phyloP scores from a whole-genome alignment of 2,113 vertebrate species.

The Saccopteryx bilineata region DNA sequence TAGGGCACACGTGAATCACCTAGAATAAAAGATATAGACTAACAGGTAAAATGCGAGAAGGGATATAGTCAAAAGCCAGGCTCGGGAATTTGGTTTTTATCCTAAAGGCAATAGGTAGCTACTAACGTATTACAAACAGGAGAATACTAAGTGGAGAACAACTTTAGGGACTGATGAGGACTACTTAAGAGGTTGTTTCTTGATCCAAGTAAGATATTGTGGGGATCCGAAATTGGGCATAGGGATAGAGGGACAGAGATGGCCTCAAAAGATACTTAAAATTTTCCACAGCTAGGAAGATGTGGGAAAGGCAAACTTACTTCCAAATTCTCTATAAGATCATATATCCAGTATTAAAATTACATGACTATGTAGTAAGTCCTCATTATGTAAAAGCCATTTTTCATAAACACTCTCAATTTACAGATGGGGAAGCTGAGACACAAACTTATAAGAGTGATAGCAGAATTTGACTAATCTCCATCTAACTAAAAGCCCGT shows the following conservation, averaged over 20 bases:
- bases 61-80: not conserved
- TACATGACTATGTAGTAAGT: not conserved
- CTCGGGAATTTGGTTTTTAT: not conserved
- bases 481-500: not conserved
- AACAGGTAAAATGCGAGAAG: not conserved
- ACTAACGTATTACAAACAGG: not conserved
- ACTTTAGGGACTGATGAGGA: not conserved
- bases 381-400: not conserved
- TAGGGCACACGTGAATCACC: not conserved
- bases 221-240: not conserved
- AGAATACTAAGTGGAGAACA: not conserved
- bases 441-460: not conserved
- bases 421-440: not conserved
- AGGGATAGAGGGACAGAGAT: not conserved
- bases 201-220: not conserved
- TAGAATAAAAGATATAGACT: not conserved
- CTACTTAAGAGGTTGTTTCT: not conserved
- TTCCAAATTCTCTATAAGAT: constrained; percentile 12
- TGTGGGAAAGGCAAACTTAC: not conserved
- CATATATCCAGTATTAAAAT: not conserved
- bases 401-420: not conserved
- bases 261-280: not conserved
- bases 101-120: not conserved
- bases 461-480: not conserved
- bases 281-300: not conserved